Conservation (phyloP, 2,888 invertebrate genomes). For the Osmoderma eremita region DNA sequence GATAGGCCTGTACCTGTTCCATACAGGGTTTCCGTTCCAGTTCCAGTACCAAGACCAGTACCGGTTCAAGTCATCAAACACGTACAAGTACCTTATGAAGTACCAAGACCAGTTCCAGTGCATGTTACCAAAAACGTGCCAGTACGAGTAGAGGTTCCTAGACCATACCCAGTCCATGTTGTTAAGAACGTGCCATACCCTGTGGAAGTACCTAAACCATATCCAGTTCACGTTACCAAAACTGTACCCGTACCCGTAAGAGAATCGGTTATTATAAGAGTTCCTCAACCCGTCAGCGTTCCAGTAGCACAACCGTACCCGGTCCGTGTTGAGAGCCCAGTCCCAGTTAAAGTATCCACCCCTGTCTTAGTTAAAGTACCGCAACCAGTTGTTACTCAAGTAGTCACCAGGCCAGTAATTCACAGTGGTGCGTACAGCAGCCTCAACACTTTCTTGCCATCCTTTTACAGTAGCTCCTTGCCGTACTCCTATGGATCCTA, state of each 20-base stretch:
- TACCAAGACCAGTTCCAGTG: slow-evolving; percentile 42
- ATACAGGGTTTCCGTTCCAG: slow-evolving; percentile 46
- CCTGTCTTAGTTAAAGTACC: slow-evolving; percentile 54
- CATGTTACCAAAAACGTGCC: slow-evolving; percentile 51
- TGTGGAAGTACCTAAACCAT: slow-evolving; percentile 53
- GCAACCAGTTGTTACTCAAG: slow-evolving; percentile 30
- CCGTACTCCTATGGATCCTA: slow-evolving; percentile 15
- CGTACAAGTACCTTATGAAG: slow-evolving; percentile 44
- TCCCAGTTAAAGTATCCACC: slow-evolving; percentile 50
- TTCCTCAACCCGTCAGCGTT: slow-evolving; percentile 47
- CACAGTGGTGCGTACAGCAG: slow-evolving; percentile 5
- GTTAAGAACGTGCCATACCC: slow-evolving; percentile 46
- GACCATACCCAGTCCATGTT: slow-evolving; percentile 48
- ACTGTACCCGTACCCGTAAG: slow-evolving; percentile 47
- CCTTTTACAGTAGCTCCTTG: slow-evolving; percentile 3
- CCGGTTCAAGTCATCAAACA: slow-evolving; percentile 44
- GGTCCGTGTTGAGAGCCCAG: slow-evolving; percentile 54
- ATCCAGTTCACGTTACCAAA: slow-evolving; percentile 48
- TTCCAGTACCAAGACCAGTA: slow-evolving; percentile 45
- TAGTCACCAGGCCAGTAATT: slow-evolving; percentile 3
- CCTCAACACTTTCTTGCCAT: slow-evolving; percentile 5
- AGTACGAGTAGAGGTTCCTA: slow-evolving; percentile 55
- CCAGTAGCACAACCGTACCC: slow-evolving; percentile 55
- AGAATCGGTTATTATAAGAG: slow-evolving; percentile 43
- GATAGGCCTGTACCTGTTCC: slow-evolving; percentile 46